These are phyloP conservation scores for Aleiodes leptofemur DNA, from an alignment of 2,888 invertebrate genomes.

Conservation along the genomic window DNA sequence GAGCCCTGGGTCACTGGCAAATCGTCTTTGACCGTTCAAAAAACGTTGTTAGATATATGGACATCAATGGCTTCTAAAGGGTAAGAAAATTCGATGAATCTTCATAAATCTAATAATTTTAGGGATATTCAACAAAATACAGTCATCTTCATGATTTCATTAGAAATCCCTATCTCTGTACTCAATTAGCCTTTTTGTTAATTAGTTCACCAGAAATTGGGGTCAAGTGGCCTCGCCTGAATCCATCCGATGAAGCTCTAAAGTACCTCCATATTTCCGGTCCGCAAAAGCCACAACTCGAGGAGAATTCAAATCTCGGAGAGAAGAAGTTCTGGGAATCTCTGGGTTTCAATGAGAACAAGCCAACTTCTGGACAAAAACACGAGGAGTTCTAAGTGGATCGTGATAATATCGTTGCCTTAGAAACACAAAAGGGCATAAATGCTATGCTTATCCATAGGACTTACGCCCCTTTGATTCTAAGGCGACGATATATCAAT, in stretches of 20 bases:
- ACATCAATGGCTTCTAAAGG: conserved; percentile 78
- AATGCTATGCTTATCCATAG: no score
- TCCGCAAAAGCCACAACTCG: conserved; percentile 76
- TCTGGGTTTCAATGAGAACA: conserved; percentile 80
- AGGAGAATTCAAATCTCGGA: conserved; percentile 76
- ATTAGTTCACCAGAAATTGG: conserved; percentile 75
- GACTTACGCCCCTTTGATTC: no score
- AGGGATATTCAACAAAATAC: no score
- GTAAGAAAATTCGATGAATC: conserved; percentile 73
- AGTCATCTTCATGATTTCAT: no score
- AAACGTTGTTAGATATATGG: conserved; percentile 77
- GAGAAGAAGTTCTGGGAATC: conserved; percentile 80
- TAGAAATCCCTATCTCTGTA: neutral
- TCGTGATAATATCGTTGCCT: no score
- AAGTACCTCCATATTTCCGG: conserved; percentile 77
- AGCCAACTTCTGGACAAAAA: conserved; percentile 69
- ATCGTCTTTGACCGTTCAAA: conserved; percentile 76
- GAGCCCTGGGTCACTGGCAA: conserved; percentile 68
- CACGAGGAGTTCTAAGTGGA: conserved; percentile 46
- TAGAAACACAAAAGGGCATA: no score
- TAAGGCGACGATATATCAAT: no score
- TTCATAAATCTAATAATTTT: neutral
- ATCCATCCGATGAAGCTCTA: conserved; percentile 74
- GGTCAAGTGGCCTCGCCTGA: conserved; percentile 76
- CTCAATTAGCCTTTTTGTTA: conserved; percentile 40